Percentiles rank a stretch among this genome's conserved stretches.
These are phyloP conservation scores for Anolis apletophallus DNA, from an alignment of 2,797 vertebrate genomes.

Conservation along the genomic window DNA sequence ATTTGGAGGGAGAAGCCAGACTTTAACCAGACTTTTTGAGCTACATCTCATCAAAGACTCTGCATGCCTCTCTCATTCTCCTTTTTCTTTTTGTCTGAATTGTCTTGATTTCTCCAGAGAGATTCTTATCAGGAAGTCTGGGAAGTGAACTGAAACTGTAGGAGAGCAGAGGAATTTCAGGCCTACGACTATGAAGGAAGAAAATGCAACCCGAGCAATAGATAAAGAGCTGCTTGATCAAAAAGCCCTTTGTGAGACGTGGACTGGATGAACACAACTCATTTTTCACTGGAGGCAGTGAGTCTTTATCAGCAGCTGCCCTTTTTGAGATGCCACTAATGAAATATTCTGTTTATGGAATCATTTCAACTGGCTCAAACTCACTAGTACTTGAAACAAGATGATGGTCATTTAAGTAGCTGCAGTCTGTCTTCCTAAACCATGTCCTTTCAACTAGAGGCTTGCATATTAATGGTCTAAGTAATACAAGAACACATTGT, in stretches of 20 bases:
- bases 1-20: background rate
- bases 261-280: background rate
- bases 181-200: background rate
- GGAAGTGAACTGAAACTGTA: background rate
- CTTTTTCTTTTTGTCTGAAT: background rate
- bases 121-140: background rate
- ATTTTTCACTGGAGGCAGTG: background rate
- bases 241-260: background rate
- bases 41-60: background rate
- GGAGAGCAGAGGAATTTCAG: slow-evolving; percentile 22
- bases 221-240: slow-evolving; percentile 11
- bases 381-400: slow-evolving; percentile 3
- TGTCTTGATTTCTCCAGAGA: background rate
- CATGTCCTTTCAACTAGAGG: background rate
- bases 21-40: background rate
- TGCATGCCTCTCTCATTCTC: background rate
- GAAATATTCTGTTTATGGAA: background rate
- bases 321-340: background rate
- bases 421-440: background rate
- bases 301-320: slow-evolving; percentile 1
- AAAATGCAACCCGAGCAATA: background rate
- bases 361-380: background rate
- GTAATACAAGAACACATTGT: background rate
- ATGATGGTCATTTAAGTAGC: background rate
- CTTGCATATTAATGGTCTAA: background rate